phyloP scores from a whole-genome alignment of 2,113 vertebrate genomes.

The Myotis lucifugus region DNA sequence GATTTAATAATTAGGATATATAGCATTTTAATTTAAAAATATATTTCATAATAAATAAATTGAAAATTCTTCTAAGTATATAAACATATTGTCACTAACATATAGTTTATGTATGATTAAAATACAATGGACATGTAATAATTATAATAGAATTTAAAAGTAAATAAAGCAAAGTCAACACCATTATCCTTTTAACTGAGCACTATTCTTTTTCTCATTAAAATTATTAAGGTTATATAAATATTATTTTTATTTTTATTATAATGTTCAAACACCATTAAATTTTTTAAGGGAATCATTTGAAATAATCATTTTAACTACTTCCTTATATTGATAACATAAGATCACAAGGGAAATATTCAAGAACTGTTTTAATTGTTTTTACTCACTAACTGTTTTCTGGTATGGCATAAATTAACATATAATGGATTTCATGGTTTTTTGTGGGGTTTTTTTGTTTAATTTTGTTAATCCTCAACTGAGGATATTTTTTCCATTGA shows the following conservation, averaged over 20 bases:
- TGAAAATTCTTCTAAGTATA: neutral
- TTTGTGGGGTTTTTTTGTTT: neutral
- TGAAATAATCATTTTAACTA: neutral
- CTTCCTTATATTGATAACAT: neutral
- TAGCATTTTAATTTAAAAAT: neutral
- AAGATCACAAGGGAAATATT: neutral
- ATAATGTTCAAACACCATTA: neutral
- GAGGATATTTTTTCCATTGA: too few species aligned
- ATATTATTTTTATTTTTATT: neutral
- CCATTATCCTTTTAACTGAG: neutral
- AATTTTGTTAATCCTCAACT: too few species aligned
- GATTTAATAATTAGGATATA: neutral
- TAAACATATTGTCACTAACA: neutral
- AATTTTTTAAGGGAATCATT: neutral
- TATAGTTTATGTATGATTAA: neutral
- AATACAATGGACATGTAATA: neutral
- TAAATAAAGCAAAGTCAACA: neutral
- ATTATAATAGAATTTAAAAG: neutral
- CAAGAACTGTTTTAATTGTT: neutral
- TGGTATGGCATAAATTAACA: neutral
- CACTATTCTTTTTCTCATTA: neutral
- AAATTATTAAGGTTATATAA: neutral
- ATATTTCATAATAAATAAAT: neutral
- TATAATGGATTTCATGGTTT: neutral
- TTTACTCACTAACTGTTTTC: neutral